Evolutionary conservation across 2,888 invertebrate species (phyloP).

Genomic region (Alloplasta piceator): DNA sequence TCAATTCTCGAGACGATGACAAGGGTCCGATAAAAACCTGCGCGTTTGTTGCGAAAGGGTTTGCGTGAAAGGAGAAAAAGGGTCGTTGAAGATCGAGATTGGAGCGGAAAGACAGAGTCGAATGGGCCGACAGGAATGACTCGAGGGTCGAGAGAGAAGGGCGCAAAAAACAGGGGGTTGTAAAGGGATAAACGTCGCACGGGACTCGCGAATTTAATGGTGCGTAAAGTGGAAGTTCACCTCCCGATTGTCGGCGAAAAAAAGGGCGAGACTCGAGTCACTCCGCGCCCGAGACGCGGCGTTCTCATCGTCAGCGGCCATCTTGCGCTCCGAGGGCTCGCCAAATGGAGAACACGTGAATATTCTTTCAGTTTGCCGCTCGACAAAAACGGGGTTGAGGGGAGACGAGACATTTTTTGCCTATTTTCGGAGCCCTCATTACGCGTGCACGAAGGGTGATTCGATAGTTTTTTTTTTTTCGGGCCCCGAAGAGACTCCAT

Average conservation of each 20-base stretch:
- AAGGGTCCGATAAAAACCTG: no score
- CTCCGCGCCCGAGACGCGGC: no score
- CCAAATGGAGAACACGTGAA: not conserved
- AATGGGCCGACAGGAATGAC: no score
- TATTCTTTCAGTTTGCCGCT: slow-evolving; percentile 30
- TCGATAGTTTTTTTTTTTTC: slow-evolving; percentile 9
- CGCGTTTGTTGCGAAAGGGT: no score
- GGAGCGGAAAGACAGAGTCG: not conserved
- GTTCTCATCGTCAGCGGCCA: no score
- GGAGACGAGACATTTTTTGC: slow-evolving; percentile 30
- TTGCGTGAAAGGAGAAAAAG: no score
- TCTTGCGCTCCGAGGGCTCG: no score
- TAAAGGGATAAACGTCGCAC: slow-evolving; percentile 79
- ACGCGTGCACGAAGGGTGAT: not conserved
- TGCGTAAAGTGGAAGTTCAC: slow-evolving; percentile 77
- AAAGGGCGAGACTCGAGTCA: no score
- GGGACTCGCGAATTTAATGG: slow-evolving; percentile 80
- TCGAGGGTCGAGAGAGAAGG: slow-evolving; percentile 15
- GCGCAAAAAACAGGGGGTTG: slow-evolving; percentile 63
- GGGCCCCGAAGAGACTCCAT: slow-evolving; percentile 66
- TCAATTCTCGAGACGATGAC: slow-evolving; percentile 26
- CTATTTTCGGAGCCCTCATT: slow-evolving; percentile 24
- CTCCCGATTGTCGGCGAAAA: no score
- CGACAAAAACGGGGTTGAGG: slow-evolving; percentile 7
- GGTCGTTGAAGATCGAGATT: no score